Base-by-base conservation (phyloP, 1,140 invertebrate genomes). In the Diabrotica undecimpunctata region DNA sequence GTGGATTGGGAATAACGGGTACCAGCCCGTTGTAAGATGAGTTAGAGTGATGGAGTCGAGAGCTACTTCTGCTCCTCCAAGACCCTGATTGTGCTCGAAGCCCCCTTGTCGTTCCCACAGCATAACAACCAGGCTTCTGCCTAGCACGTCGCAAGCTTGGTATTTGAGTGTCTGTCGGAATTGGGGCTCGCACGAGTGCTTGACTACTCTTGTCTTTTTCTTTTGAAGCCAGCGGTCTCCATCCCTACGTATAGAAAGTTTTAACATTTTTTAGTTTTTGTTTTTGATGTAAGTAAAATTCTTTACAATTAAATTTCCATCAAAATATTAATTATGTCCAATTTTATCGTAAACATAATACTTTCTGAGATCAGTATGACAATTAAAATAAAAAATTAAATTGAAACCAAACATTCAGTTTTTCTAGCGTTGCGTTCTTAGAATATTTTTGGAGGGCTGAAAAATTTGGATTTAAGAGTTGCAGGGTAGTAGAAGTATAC, bases 101-200 rank as follows among this genome's bases (percentile, higher is more conserved):
- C 90, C 91, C 66, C 90, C 88, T 72, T 91, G 90, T 66, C 89
- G 86, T 72, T 94, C 91, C 93, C 93, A 96, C 13, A 96, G 83
- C 88, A 93, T 95, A 35, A 96, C 92, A 65, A 71, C 85, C 52
- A 96, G 81, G 54, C 88, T 89, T 50, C 92, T 84, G 0, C 92
- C 93, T n/a, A 93, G 84, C 2, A 92, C 89, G 73, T 96, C 93
- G 74, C 89, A 89, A 54, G 86, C 91, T 79, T 87, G 85, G 79
- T 97, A 97, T 72, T 92, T 92, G 60, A 97, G 84, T 7, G 92
- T 95, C 78, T 95, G 92, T 51, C 89, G 86, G 79, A 90, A 97
- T 71, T 91, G 84, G 7, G 94, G 94, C 74, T 93, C 90, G 59
- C 85, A 86, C 35, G 86, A 88, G 70, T 90, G 90, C 35, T 90